Evolutionary conservation across 1,140 invertebrate species (phyloP).

Genomic region (Drosophila erecta): DNA sequence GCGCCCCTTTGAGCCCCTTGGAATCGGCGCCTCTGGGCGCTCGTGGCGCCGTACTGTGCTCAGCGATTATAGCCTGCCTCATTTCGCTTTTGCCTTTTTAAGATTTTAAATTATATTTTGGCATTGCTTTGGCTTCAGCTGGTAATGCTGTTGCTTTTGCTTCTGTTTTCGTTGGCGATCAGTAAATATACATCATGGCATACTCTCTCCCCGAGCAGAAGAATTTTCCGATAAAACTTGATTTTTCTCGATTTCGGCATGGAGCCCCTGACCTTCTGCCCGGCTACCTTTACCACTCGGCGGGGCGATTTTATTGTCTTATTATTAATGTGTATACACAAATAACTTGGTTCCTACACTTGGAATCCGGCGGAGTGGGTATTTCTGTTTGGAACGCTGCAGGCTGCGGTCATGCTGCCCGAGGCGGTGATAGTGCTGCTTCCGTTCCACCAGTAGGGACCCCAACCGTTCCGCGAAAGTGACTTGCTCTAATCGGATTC

Average conservation of each 20-base stretch:
- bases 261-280: slow-evolving; percentile 51
- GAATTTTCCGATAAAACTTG: slow-evolving; percentile 44
- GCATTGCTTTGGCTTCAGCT: slow-evolving; percentile 43
- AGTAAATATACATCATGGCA: slow-evolving; percentile 69
- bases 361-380: slow-evolving; percentile 35
- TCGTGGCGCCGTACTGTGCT: slow-evolving; percentile 35
- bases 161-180: slow-evolving; percentile 70
- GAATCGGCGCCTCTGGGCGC: slow-evolving; percentile 34
- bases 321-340: slow-evolving; percentile 48
- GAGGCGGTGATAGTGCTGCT: slow-evolving; percentile 63
- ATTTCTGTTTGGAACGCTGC: slow-evolving; percentile 63
- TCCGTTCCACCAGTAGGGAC: slow-evolving; percentile 66
- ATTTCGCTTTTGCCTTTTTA: slow-evolving; percentile 48
- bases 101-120: slow-evolving; percentile 68
- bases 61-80: slow-evolving; percentile 24
- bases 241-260: slow-evolving; percentile 33
- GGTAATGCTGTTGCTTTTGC: slow-evolving; percentile 21
- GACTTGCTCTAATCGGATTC: slow-evolving; percentile 14
- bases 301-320: slow-evolving; percentile 45
- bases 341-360: slow-evolving; percentile 45
- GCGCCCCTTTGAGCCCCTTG: slow-evolving; percentile 18
- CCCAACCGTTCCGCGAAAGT: not conserved
- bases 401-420: slow-evolving; percentile 65
- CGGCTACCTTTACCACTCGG: slow-evolving; percentile 57
- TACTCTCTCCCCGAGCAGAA: slow-evolving; percentile 12